phyloP scores from a whole-genome alignment of 2,797 vertebrate species.

The Melanotaenia parkinsoni region DNA sequence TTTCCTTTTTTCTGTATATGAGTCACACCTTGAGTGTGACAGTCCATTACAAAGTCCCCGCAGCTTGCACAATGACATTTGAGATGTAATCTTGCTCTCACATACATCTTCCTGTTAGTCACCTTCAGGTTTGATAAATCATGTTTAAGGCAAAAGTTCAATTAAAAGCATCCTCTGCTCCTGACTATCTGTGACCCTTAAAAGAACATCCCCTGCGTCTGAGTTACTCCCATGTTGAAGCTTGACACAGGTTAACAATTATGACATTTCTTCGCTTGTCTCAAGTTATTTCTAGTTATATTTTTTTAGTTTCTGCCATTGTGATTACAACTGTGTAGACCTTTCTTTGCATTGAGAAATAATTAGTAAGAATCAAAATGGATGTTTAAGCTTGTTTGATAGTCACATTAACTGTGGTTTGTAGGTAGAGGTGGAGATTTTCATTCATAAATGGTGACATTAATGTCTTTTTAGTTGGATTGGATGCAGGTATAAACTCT shows the following conservation, averaged over 20 bases:
- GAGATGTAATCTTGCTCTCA: background rate
- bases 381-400: background rate
- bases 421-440: background rate
- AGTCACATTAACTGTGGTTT: background rate
- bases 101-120: conserved; percentile 15
- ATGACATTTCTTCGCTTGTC: too few species aligned
- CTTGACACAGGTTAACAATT: too few species aligned
- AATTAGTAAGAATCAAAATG: background rate
- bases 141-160: conserved; percentile 3
- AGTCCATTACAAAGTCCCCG: background rate
- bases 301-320: too few species aligned
- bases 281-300: too few species aligned
- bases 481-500: conserved; percentile 22
- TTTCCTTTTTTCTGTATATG: background rate
- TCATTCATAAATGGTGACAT: background rate
- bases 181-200: conserved; percentile 15
- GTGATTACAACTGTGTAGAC: background rate
- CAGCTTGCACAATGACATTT: conserved; percentile 12
- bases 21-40: too few species aligned
- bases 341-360: conserved; percentile 13
- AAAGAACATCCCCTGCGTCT: conserved; percentile 13
- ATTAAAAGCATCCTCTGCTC: conserved; percentile 18
- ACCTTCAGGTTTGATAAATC: conserved; percentile 33
- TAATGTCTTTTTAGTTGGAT: conserved; percentile 9
- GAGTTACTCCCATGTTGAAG: too few species aligned